Conservation (phyloP, 2,888 invertebrate species). For the Drosophila peninsularis region DNA sequence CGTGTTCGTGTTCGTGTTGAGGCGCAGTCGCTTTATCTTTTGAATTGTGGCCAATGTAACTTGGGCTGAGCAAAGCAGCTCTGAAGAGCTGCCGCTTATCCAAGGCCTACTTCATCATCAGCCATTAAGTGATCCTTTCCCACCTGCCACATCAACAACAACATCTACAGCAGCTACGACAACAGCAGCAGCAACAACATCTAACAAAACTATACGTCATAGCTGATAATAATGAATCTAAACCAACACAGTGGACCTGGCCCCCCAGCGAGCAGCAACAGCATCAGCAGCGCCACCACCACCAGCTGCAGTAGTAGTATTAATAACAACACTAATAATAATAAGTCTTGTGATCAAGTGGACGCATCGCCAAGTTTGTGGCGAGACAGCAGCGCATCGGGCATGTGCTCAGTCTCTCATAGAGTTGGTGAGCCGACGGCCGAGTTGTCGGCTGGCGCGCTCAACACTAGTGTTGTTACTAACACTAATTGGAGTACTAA, state of each 20-base stretch:
- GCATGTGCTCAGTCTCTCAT: slow-evolving; percentile 44
- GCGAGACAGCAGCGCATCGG: slow-evolving; percentile 52
- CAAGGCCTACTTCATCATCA: slow-evolving; percentile 27
- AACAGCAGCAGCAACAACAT: neutral
- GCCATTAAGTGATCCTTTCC: slow-evolving; percentile 11
- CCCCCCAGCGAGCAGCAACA: slow-evolving; percentile 68
- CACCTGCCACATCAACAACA: neutral
- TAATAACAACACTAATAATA: neutral
- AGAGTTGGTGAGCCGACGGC: slow-evolving; percentile 20
- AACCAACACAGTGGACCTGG: slow-evolving; percentile 85
- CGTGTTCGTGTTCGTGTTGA: slow-evolving; percentile 32
- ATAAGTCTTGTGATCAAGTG: slow-evolving; percentile 52
- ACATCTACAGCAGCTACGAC: no score
- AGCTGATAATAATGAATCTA: slow-evolving; percentile 85
- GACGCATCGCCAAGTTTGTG: slow-evolving; percentile 55
- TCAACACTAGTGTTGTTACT: slow-evolving; percentile 17
- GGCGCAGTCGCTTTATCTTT: slow-evolving; percentile 3
- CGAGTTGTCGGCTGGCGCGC: slow-evolving; percentile 18
- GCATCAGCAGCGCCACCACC: neutral
- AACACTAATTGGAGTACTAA: slow-evolving; percentile 12
- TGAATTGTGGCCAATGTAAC: slow-evolving; percentile 25
- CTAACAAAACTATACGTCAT: slow-evolving; percentile 55
- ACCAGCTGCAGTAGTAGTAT: slow-evolving; percentile 12
- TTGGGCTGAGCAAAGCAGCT: slow-evolving; percentile 6
- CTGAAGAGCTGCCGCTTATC: neutral